Evolutionary conservation across 2,888 invertebrate species (phyloP).

Genomic region (Polymixis flavicincta): DNA sequence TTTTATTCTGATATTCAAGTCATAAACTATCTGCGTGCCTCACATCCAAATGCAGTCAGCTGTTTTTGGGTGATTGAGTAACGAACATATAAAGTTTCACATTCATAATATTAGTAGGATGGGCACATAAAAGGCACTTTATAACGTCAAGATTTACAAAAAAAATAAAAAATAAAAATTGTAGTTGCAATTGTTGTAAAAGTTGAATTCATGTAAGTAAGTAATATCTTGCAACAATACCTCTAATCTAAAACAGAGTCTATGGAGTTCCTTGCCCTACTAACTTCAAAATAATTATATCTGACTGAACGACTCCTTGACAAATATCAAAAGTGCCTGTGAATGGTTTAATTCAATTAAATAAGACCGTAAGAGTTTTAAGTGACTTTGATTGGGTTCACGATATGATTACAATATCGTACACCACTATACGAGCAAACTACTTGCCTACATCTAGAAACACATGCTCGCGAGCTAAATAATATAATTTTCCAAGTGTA

Average conservation of each 20-base stretch:
- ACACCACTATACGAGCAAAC: background rate
- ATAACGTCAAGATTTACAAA: no score
- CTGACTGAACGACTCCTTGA: background rate
- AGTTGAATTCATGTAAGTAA: no score
- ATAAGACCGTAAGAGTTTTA: background rate
- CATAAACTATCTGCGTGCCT: no score
- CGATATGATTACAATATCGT: background rate
- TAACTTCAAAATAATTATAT: background rate
- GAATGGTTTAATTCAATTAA: background rate
- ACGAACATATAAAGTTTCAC: no score
- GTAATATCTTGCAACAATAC: no score
- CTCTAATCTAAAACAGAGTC: background rate
- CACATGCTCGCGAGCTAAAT: background rate
- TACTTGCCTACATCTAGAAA: background rate
- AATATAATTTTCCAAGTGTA: background rate
- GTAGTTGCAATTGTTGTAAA: no score
- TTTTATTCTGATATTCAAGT: no score
- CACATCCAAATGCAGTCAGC: no score
- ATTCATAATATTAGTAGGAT: no score
- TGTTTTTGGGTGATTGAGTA: no score
- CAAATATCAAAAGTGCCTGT: background rate
- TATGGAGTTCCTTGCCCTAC: background rate
- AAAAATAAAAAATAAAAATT: no score
- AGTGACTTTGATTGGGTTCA: background rate
- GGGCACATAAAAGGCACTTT: no score